Evolutionary conservation across 1,140 invertebrate species (phyloP).

Genomic region (Babylonia areolata): DNA sequence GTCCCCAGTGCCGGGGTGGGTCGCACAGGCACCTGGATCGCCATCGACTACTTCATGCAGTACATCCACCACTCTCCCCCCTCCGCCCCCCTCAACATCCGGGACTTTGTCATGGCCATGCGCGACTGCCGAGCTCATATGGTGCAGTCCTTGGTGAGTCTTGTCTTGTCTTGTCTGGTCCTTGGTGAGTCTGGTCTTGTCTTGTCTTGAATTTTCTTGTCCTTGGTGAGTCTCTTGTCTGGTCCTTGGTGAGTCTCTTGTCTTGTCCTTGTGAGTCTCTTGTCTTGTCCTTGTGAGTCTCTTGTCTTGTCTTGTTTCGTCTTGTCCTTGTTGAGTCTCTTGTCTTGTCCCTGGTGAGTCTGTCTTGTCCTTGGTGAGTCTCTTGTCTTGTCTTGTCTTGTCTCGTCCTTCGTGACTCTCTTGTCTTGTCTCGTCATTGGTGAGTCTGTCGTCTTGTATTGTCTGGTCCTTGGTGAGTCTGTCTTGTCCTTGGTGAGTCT

Average conservation of each 20-base stretch:
- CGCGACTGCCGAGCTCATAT: slow-evolving; percentile 86
- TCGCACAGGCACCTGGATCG: slow-evolving; percentile 44
- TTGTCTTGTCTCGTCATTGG: no score
- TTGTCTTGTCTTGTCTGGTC: background rate
- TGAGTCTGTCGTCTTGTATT: no score
- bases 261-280: no score
- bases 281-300: no score
- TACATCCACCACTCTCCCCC: slow-evolving; percentile 19
- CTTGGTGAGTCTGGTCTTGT: background rate
- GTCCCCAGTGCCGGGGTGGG: slow-evolving; percentile 48
- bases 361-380: no score
- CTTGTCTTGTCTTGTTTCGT: no score
- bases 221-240: background rate
- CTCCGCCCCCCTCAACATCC: slow-evolving; percentile 87
- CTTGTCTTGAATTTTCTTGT: background rate
- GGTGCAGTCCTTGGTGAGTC: slow-evolving; percentile 86
- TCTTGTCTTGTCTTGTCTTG: no score
- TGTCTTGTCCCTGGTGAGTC: no score
- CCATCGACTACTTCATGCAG: slow-evolving; percentile 43
- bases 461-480: no score
- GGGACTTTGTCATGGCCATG: slow-evolving; percentile 96
- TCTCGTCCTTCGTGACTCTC: no score
- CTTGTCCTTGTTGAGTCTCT: no score
- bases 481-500: no score
- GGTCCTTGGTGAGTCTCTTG: background rate